Evolutionary conservation across 2,888 invertebrate genomes (phyloP), one percentile per base, ranked within the genome.

Genomic region (Lochmaea capreae): DNA sequence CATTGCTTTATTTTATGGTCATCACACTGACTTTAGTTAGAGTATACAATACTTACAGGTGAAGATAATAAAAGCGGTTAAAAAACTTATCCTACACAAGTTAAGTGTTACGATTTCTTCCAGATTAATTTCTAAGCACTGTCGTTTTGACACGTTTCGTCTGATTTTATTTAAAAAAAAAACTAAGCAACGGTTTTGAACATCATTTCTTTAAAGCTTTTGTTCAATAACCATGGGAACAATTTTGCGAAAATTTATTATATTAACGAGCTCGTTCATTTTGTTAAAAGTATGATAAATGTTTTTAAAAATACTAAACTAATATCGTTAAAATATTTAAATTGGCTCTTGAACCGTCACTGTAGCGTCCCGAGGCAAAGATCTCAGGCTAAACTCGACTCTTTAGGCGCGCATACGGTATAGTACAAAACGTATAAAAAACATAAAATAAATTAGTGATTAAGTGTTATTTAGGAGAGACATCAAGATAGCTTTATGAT

Each of bases 401-500:
- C 59, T 57, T 59, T 39, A 26, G 16, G 14, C 12, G 39, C 49
- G 42, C 33, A 61, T 68, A 67, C 22, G 67, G 67, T 68, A 58
- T 42, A 49, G 67, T 68, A 68, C 67, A 59, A 59, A 68, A 68
- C 54, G 58, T n/a, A n/a, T n/a, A 65, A 42, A 71, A 42, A 71
- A 33, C 58, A 16, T 43, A 46, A 71, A 73, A 68, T 65, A 73
- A 73, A 68, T 68, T 68, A 68, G 65, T 73, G 72, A 72, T 75
- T 75, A 69, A 72, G 49, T 54, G 65, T 75, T 75, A 75, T 75
- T 75, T 72, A 75, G 71, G 72, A 75, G 74, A 72, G 69, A 75
- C 75, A 75, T 75, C 75, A 71, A 72, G 75, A 75, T 75, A 75
- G 58, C 57, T 73, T 65, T 73, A 67, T 75, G 75, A 75, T 75